phyloP scores from a whole-genome alignment of 2,888 invertebrate species.

The Leptopilina drosophilae region DNA sequence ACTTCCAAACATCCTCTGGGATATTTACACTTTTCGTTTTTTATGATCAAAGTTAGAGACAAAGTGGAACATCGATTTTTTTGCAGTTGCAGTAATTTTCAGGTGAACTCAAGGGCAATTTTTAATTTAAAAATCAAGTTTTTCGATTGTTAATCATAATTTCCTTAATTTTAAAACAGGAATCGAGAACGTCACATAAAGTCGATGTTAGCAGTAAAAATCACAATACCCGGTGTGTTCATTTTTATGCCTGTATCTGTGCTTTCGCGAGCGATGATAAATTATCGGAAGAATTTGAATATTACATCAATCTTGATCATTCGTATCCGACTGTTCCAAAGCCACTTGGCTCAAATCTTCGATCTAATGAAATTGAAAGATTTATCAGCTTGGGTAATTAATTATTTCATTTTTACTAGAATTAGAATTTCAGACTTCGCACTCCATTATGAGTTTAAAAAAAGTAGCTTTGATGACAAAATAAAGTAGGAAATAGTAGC shows the following conservation, averaged over 20 bases:
- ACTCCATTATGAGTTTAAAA: too few species aligned
- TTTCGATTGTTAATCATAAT: not conserved
- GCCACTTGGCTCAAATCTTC: constrained; percentile 61
- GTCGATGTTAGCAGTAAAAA: constrained; percentile 57
- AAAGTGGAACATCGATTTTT: constrained; percentile 79
- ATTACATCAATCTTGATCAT: constrained; percentile 79
- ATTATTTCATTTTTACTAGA: too few species aligned
- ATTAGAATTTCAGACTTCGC: too few species aligned
- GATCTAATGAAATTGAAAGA: constrained; percentile 67
- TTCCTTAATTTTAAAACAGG: not conserved
- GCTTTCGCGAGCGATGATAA: constrained; percentile 84
- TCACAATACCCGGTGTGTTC: constrained; percentile 80
- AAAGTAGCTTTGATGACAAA: too few species aligned
- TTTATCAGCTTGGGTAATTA: constrained; percentile 70
- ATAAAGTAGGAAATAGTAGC: too few species aligned
- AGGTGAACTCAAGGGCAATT: constrained; percentile 69
- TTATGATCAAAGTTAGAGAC: constrained; percentile 77
- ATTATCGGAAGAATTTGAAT: constrained; percentile 81
- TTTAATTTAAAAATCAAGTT: not conserved
- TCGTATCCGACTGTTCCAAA: constrained; percentile 65
- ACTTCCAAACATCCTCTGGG: constrained; percentile 84
- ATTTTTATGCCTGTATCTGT: constrained; percentile 85
- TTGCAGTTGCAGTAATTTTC: constrained; percentile 80
- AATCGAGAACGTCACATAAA: constrained; percentile 63
- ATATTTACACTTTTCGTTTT: constrained; percentile 84